Evolutionary conservation across 2,113 vertebrate genomes (phyloP), one percentile per base, ranked within the genome.

Genomic region (Solenodon paradoxus): DNA sequence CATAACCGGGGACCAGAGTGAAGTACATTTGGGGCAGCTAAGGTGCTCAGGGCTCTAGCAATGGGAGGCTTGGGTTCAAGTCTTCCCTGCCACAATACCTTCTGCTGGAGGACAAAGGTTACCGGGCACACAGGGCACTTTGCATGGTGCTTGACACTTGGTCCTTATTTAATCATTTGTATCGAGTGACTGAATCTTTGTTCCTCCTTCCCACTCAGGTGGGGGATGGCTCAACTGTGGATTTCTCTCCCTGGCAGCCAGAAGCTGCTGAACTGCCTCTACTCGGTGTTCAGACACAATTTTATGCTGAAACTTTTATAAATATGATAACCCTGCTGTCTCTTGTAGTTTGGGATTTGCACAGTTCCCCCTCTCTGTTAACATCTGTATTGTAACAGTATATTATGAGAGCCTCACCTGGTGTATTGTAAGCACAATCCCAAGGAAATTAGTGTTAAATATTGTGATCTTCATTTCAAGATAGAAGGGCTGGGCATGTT

Each of bases 351-450:
- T 91, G 97, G 96, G 96, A 97, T 96, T 57, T 87, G 92, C 63
- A 12, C 88, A 78, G 96, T 81, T 74, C 86, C 35, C 95, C 93
- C 69, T 98, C 24, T 97, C 96, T 88, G 86, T 95, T 91, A 97
- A 98, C 98, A 97, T 98, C 98, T 98, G 97, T 96, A 97, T 94
- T 38, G 84, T 95, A 98, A 95, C 94, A 81, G 90, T 94, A 86
- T 96, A 96, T 96, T 96, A 83, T 64, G 84, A 35, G 49, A 96
- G 38, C 66, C 96, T 98, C 98, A 97, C 98, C 97, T 97, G 97
- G 98, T 95, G 94, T 93, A 93, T 96, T 97, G 95, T 97, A 97
- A 98, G 97, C 95, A 32, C 42, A n/a, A 87, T 97, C 96, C 97
- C 97, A 95, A 88, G 87, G 92, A 98, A 97, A 97, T 96, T 96